Base-by-base conservation (phyloP, 2,113 vertebrate species). In the Brachypodius melanocephalos region DNA sequence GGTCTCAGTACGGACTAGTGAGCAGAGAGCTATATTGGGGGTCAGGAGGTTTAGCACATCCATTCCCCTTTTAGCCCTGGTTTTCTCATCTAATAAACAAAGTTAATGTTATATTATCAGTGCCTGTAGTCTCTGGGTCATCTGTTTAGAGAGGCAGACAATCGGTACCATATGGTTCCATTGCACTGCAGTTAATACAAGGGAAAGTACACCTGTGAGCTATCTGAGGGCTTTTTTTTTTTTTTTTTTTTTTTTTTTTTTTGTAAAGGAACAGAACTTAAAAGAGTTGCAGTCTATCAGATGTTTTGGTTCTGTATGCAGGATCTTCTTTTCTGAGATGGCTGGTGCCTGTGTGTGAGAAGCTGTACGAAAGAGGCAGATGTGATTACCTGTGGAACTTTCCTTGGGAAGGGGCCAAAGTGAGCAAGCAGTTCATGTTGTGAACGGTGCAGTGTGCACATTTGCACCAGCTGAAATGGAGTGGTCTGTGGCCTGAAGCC, bases 181-280 rank as follows among this genome's bases (percentile, higher is more conserved):
- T 11, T 25, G 29, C 24, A 8, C 36, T 48, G 25, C 1, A 1
- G 32, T 67, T 85, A 55, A 46, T 52, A 17, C 7, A 16, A 57
- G 45, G 54, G 42, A 54, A 79, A 49, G 65, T 38, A 52, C 63
- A 92, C 83, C 83, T 90, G 72, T 38, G 67, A 95, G 46, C 59
- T 88, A 48, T 89, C 77, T 69, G 68, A 75, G 61, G 32, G 8
- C 9, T 29, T 49, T 12, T 38, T 38, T 34, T 67, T 48, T 38
- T 34, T 67, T 48, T 38, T 34, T 67, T 48, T n/a, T n/a, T n/a
- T 29, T 49, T 12, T 38, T 29, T 49, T 12, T 38, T 38, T 34
- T 67, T 48, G 55, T 26, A 12, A 28, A 76, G 58, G 43, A 88
- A 18, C 8, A 75, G 45, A 82, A 69, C 63, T 80, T 73, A 6